phyloP scores from a whole-genome alignment of 2,113 vertebrate genomes.

The Leucosticte australis region DNA sequence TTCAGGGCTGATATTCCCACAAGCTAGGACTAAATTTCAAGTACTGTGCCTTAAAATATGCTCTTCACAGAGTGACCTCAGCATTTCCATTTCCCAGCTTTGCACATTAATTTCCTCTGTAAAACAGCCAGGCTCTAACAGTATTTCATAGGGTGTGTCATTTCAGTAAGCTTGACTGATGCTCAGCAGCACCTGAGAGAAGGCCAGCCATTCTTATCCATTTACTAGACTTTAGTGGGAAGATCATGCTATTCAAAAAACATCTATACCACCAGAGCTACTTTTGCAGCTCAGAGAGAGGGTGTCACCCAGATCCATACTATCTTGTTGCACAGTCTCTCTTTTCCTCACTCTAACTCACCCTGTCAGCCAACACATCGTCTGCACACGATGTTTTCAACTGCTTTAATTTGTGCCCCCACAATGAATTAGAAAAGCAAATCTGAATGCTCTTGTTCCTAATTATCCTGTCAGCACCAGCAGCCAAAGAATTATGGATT shows the following conservation, averaged over 20 bases:
- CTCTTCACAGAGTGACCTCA: conserved; percentile 33
- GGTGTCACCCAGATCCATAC: background rate
- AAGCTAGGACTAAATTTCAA: conserved; percentile 36
- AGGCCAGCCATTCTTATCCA: conserved; percentile 13
- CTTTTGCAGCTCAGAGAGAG: conserved; percentile 42
- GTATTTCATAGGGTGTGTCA: conserved; percentile 31
- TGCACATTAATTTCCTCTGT: background rate
- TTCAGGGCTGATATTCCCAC: background rate
- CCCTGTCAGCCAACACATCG: background rate
- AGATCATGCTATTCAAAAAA: conserved; percentile 50
- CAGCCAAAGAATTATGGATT: conserved; percentile 12
- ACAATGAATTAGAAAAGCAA: conserved; percentile 14
- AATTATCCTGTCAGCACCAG: conserved; percentile 34
- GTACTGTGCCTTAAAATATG: background rate
- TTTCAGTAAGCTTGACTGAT: conserved; percentile 39
- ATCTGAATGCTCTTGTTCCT: background rate
- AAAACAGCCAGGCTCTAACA: conserved; percentile 46
- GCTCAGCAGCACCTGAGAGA: conserved; percentile 35
- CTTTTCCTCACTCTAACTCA: background rate
- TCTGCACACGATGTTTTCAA: background rate
- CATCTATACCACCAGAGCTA: conserved; percentile 33
- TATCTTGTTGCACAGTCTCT: background rate
- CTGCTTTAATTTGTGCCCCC: background rate
- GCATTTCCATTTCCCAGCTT: conserved; percentile 47
- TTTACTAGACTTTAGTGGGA: conserved; percentile 54